Conservation (phyloP, 2,113 vertebrate species). For the Microtus ochrogaster region DNA sequence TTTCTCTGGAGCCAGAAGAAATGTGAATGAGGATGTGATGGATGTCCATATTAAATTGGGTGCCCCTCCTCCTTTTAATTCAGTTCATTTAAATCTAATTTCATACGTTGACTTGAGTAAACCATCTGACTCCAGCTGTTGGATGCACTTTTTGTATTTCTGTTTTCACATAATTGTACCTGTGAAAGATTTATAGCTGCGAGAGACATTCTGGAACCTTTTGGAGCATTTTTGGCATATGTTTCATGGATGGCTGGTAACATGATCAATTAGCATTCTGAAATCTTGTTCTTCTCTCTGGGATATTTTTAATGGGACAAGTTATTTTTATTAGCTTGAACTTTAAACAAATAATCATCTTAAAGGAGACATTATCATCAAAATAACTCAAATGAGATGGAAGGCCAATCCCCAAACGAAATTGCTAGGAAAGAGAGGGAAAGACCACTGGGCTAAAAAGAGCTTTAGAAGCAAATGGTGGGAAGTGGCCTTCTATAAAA, state of each 20-base stretch:
- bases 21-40: slow-evolving; percentile 86
- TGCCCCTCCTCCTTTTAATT: slow-evolving; percentile 87
- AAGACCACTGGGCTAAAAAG: slow-evolving; percentile 55
- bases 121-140: slow-evolving; percentile 91
- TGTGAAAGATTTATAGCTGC: slow-evolving; percentile 91
- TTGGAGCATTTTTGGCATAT: slow-evolving; percentile 82
- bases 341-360: slow-evolving; percentile 81
- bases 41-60: slow-evolving; percentile 88
- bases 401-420: slow-evolving; percentile 31
- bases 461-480: background rate
- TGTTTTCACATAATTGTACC: slow-evolving; percentile 88
- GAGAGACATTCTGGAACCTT: slow-evolving; percentile 87
- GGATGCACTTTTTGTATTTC: slow-evolving; percentile 86
- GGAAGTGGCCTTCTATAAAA: slow-evolving; percentile 30
- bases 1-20: slow-evolving; percentile 82
- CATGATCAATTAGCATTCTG: slow-evolving; percentile 80
- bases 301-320: slow-evolving; percentile 77
- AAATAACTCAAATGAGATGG: slow-evolving; percentile 67
- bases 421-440: slow-evolving; percentile 53
- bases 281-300: slow-evolving; percentile 67
- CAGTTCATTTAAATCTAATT: slow-evolving; percentile 93
- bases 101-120: slow-evolving; percentile 92
- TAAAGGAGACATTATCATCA: slow-evolving; percentile 73
- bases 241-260: slow-evolving; percentile 84
- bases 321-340: slow-evolving; percentile 81